Conservation (phyloP, 2,113 vertebrate species). For the Thomomys bottae region DNA sequence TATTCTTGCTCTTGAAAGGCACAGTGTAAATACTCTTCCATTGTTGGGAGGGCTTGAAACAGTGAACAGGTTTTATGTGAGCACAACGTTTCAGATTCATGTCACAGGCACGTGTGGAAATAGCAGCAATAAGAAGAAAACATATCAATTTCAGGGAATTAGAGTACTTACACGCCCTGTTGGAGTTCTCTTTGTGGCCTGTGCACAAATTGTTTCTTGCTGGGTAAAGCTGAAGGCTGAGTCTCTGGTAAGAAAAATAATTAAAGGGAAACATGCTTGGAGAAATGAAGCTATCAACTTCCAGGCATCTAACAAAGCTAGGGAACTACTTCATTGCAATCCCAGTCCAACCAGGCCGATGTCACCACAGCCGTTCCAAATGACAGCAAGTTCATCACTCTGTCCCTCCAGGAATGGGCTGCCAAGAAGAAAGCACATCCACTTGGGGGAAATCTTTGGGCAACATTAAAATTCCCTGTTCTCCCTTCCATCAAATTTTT, state of each 20-base stretch:
- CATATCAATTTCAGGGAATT: conserved; percentile 23
- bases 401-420: conserved; percentile 55
- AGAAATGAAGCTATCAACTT: conserved; percentile 74
- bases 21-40: conserved; percentile 35
- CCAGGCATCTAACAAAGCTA: conserved; percentile 65
- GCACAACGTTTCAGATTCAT: conserved; percentile 77
- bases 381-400: neutral
- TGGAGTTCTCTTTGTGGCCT: conserved; percentile 42
- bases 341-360: neutral
- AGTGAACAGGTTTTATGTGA: conserved; percentile 55
- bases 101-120: conserved; percentile 50
- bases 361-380: conserved; percentile 47
- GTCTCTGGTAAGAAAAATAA: conserved; percentile 50
- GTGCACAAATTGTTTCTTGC: neutral
- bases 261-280: conserved; percentile 73
- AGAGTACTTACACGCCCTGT: neutral
- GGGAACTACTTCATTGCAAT: conserved; percentile 28
- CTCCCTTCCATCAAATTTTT: conserved; percentile 8
- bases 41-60: conserved; percentile 46
- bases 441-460: conserved; percentile 34
- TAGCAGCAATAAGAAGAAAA: conserved; percentile 41
- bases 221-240: conserved; percentile 45
- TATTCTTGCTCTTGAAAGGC: conserved; percentile 10
- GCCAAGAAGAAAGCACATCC: conserved; percentile 54
- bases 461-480: conserved; percentile 46